Evolutionary conservation across 2,113 vertebrate genomes (phyloP), one percentile per base, ranked within the genome.

Genomic region (Thermophis baileyi): DNA sequence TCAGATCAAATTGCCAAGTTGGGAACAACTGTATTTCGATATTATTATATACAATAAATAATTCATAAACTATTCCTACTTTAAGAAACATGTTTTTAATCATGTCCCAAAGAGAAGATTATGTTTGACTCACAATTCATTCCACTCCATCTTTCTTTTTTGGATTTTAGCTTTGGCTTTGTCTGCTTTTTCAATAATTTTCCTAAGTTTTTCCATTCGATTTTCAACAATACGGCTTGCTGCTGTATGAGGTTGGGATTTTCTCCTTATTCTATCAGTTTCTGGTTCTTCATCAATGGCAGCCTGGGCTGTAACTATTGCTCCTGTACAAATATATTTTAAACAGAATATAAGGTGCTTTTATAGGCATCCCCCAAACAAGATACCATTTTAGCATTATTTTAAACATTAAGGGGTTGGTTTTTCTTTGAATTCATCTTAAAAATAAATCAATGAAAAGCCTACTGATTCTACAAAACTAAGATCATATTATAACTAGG

Each of bases 131-230:
- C 97, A 99, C 99, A 99, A 51, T 91, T 98, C 97, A 0, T 97
- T 97, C 99, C 99, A 99, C 88, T 99, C 98, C 92, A 96, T 97
- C 94, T 97, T 99, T 86, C 98, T 98, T 93, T 98, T 98, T 89
- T 97, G 95, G 55, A 99, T 98, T 96, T 98, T 98, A 44, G 96
- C 93, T 92, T 97, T 97, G 51, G 97, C 97, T 89, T 95, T 96
- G 49, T 98, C 98, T n/a, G 98, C 98, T 96, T 98, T 98, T 95
- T 98, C 97, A 2, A 98, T 94, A 63, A 96, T 96, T 94, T 98
- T 99, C 90, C 40, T 96, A 6, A 98, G 97, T 95, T 97, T 98
- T 96, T 98, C 98, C 0, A 94, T 95, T 96, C 97, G 98, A 30
- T 97, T 98, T 93, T 96, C 95, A 85, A 97, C 97, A 63, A 98